phyloP scores from a whole-genome alignment of 2,113 vertebrate genomes.

The Bambusicola thoracicus region DNA sequence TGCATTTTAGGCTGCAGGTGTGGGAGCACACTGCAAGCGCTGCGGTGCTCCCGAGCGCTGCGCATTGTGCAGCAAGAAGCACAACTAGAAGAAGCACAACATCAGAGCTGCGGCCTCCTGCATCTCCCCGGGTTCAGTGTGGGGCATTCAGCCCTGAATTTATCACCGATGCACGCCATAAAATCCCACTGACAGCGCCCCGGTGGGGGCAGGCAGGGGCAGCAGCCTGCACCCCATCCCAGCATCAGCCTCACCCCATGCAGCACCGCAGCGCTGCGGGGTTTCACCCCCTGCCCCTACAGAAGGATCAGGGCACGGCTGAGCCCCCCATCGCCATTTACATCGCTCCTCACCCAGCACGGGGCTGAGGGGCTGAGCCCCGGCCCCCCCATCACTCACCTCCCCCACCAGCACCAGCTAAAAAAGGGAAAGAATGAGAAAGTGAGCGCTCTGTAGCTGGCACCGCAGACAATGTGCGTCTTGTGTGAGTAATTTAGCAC shows the following conservation, averaged over 20 bases:
- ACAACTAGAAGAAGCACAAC: background rate
- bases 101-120: background rate
- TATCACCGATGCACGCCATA: no score
- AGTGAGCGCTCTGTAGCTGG: slow-evolving; percentile 84
- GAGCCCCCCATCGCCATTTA: background rate
- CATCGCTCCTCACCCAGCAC: background rate
- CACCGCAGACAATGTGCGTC: slow-evolving; percentile 91
- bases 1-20: background rate
- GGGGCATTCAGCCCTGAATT: no score
- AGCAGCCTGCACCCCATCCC: background rate
- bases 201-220: background rate
- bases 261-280: background rate
- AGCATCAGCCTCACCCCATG: background rate
- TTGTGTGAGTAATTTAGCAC: slow-evolving; percentile 92
- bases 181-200: background rate
- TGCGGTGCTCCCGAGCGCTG: fast-evolving
- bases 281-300: background rate
- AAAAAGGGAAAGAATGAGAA: slow-evolving; percentile 76
- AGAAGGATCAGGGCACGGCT: background rate
- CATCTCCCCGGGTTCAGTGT: background rate
- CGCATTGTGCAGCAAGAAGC: background rate
- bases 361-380: background rate
- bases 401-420: slow-evolving; percentile 50
- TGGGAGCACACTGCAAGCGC: no score
- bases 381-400: background rate